phyloP scores from a whole-genome alignment of 1,140 invertebrate genomes.

The Lutraria rhynchaena region DNA sequence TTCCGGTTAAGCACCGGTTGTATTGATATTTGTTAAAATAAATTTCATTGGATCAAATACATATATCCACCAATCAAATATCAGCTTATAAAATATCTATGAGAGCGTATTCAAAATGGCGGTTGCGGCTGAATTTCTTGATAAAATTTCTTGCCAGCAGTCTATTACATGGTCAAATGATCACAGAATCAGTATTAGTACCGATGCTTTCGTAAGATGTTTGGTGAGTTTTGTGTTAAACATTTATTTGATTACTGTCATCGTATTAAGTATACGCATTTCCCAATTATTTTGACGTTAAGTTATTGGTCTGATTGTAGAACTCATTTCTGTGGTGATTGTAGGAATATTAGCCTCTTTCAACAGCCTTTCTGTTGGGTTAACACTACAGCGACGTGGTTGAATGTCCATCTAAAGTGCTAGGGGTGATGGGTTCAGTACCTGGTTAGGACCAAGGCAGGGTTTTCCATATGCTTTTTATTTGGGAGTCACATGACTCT shows the following conservation, averaged over 20 bases:
- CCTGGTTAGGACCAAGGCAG: too few relatives aligned
- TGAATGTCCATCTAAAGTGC: too few relatives aligned
- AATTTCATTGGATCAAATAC: conserved; percentile 14
- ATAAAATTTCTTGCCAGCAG: conserved; percentile 8
- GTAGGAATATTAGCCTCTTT: too few relatives aligned
- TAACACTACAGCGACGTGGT: too few relatives aligned
- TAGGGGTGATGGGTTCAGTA: too few relatives aligned
- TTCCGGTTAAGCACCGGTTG: conserved; percentile 9
- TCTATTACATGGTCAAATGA: conserved; percentile 27
- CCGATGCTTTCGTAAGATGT: conserved; percentile 14
- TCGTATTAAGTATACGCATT: neutral
- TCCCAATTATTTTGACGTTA: neutral
- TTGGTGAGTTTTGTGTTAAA: conserved; percentile 4
- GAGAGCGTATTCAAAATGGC: conserved; percentile 21
- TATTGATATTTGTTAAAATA: neutral
- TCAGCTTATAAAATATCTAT: neutral
- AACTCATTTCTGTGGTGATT: too few relatives aligned
- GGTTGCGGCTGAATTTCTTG: conserved; percentile 4
- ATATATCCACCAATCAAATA: neutral
- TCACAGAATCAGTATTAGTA: conserved; percentile 27
- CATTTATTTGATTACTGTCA: neutral
- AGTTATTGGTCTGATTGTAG: neutral
- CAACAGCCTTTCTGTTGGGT: too few relatives aligned
- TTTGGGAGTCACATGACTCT: too few relatives aligned
- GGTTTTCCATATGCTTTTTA: too few relatives aligned